Conservation (phyloP, 2,113 vertebrate genomes). For the Acinonyx jubatus region DNA sequence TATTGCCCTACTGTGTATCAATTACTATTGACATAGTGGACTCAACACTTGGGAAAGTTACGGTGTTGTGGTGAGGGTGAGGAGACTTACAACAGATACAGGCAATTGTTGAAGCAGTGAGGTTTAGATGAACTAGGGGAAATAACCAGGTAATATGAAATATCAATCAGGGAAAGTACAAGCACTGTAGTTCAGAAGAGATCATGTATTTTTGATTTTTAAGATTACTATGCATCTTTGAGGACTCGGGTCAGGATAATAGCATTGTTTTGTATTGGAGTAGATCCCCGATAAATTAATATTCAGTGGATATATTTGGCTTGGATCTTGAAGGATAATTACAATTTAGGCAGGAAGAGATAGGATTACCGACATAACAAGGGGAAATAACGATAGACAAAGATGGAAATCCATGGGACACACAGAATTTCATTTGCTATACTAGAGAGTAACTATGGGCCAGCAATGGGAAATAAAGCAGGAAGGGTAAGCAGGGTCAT, state of each 20-base stretch:
- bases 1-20: neutral
- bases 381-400: neutral
- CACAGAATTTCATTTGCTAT: neutral
- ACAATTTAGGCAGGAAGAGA: neutral
- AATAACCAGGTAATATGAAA: neutral
- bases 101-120: neutral
- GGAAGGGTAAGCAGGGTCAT: neutral
- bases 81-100: neutral
- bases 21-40: neutral
- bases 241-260: neutral
- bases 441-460: neutral
- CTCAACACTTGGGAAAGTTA: neutral
- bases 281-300: neutral
- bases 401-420: neutral
- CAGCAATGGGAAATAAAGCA: neutral
- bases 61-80: neutral
- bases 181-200: neutral
- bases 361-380: neutral
- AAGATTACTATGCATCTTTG: neutral
- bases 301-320: neutral
- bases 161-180: neutral
- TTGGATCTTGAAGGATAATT: neutral
- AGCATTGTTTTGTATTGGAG: neutral
- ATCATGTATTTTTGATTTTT: conserved; percentile 3
- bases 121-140: neutral